A percentile compares a stretch with the other conserved stretches of the same genome.
phyloP scores from a whole-genome alignment of 1,140 invertebrate genomes.

The Drosophila miranda region DNA sequence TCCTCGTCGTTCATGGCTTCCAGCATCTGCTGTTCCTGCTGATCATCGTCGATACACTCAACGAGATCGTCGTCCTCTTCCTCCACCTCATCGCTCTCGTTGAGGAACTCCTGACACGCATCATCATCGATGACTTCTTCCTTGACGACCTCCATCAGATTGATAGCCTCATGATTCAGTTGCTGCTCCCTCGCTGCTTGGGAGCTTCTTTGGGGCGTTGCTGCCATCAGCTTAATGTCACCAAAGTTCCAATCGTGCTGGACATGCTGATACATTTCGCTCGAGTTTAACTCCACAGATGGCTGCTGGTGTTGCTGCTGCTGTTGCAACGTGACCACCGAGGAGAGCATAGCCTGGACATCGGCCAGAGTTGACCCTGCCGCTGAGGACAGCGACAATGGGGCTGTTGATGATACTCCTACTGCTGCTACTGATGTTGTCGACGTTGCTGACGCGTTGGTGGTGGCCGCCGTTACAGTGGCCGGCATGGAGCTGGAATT shows the following conservation, averaged over 20 bases:
- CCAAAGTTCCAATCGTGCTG: conserved; percentile 82
- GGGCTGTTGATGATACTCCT: conserved; percentile 20
- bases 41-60: conserved; percentile 53
- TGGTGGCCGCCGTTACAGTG: conserved; percentile 37
- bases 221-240: conserved; percentile 60
- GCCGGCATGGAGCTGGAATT: conserved; percentile 52
- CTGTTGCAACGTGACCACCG: conserved; percentile 61
- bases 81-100: conserved; percentile 62
- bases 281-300: conserved; percentile 59
- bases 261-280: conserved; percentile 77
- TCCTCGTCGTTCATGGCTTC: conserved; percentile 58
- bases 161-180: conserved; percentile 61
- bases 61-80: conserved; percentile 63
- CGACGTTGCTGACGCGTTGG: conserved; percentile 54
- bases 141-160: conserved; percentile 73
- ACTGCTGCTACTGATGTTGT: conserved; percentile 17
- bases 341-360: conserved; percentile 63
- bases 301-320: conserved; percentile 48
- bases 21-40: conserved; percentile 41
- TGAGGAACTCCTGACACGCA: conserved; percentile 63
- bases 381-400: conserved; percentile 45
- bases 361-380: conserved; percentile 49
- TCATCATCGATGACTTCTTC: conserved; percentile 59
- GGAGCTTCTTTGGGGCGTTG: conserved; percentile 17
- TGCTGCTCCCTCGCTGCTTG: conserved; percentile 38